Evolutionary conservation across 2,888 invertebrate species (phyloP).

Genomic region (Hypercompe scribonia): DNA sequence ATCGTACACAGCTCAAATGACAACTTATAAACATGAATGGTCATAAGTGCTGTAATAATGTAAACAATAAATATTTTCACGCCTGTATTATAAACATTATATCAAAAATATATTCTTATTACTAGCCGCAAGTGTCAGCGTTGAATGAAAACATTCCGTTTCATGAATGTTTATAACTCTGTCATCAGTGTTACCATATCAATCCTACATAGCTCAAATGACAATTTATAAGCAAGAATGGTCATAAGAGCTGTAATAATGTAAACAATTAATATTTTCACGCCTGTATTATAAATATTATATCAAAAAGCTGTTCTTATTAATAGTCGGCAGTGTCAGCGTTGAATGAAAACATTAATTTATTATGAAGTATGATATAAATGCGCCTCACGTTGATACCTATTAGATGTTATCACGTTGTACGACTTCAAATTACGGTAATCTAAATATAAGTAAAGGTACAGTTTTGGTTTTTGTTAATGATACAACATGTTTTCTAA

Average conservation of each 20-base stretch:
- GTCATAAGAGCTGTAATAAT: slow-evolving; percentile 28
- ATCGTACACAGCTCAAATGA: too few species aligned
- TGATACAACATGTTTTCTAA: slow-evolving; percentile 1
- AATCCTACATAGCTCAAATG: neutral
- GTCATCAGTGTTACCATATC: neutral
- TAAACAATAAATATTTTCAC: too few species aligned
- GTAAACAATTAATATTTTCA: slow-evolving; percentile 31
- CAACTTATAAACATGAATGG: too few species aligned
- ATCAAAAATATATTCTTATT: too few species aligned
- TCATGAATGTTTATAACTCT: too few species aligned
- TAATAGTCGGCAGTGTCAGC: slow-evolving; percentile 15
- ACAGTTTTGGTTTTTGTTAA: slow-evolving; percentile 13
- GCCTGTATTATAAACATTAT: too few species aligned
- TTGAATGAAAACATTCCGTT: too few species aligned
- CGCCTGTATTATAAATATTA: slow-evolving; percentile 35
- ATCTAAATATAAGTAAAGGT: slow-evolving; percentile 3
- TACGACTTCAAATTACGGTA: slow-evolving; percentile 12
- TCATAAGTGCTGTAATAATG: too few species aligned
- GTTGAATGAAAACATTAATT: slow-evolving; percentile 11
- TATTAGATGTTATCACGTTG: slow-evolving; percentile 2
- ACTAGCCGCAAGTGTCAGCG: too few species aligned
- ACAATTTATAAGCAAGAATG: slow-evolving; percentile 22
- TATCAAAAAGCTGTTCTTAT: slow-evolving; percentile 30
- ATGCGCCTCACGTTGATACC: slow-evolving; percentile 5
- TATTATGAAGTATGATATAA: slow-evolving; percentile 8